phyloP scores from a whole-genome alignment of 2,797 vertebrate species.

The Myotis daubentonii region DNA sequence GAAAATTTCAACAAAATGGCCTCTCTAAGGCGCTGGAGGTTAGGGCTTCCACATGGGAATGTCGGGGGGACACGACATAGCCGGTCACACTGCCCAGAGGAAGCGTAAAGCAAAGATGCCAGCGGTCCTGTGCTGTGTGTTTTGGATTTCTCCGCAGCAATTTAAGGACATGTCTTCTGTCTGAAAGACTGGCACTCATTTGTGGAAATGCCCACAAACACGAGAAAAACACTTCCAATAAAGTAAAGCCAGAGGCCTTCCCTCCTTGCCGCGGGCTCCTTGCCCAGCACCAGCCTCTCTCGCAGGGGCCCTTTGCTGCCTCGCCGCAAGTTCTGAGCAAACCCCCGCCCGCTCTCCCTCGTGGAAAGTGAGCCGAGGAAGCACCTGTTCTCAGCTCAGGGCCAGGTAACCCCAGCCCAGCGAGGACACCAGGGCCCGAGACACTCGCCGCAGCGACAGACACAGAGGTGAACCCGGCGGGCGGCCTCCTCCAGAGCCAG shows the following conservation, averaged over 20 bases:
- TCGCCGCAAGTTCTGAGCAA: neutral
- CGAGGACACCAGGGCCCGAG: neutral
- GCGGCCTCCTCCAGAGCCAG: constrained; percentile 35
- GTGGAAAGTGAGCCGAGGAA: neutral
- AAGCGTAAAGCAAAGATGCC: constrained; percentile 9
- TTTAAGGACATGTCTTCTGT: neutral
- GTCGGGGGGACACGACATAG: neutral
- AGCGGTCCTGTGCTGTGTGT: neutral
- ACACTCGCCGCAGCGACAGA: neutral
- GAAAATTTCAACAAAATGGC: no score
- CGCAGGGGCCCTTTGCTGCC: neutral
- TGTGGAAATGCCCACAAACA: neutral
- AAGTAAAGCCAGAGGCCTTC: neutral
- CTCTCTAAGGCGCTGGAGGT: neutral
- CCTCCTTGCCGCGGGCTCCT: neutral
- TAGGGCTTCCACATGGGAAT: neutral
- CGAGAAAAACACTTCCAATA: neutral
- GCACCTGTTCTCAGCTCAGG: neutral
- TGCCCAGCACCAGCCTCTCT: neutral
- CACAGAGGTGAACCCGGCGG: neutral
- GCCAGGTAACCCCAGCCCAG: neutral
- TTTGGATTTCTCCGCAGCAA: neutral
- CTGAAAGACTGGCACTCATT: neutral
- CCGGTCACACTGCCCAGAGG: neutral
- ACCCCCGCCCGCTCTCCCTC: neutral